A percentile compares a stretch with the other conserved stretches of the same genome.
phyloP scores from a whole-genome alignment of 1,140 invertebrate genomes.

The Babylonia areolata region DNA sequence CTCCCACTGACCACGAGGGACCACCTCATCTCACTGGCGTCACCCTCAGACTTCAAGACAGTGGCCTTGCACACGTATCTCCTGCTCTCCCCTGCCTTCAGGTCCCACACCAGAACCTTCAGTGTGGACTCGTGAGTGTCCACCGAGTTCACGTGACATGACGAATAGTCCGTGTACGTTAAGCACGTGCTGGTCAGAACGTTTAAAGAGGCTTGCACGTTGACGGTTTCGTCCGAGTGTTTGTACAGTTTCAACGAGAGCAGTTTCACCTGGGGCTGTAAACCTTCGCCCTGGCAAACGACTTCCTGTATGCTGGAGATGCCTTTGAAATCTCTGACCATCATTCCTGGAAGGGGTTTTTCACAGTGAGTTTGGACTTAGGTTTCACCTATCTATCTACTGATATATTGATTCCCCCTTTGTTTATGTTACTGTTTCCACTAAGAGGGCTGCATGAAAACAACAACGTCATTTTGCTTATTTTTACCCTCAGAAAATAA shows the following conservation, averaged over 20 bases:
- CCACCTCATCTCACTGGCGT: background rate
- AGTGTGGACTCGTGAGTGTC: background rate
- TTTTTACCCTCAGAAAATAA: too few relatives aligned
- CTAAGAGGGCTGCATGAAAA: too few relatives aligned
- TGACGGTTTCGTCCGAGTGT: background rate
- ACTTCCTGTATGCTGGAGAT: conserved; percentile 35
- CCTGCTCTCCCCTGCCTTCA: background rate
- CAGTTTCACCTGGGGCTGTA: conserved; percentile 23
- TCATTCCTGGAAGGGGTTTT: conserved; percentile 15
- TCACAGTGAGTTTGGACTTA: too few relatives aligned
- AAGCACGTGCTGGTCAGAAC: background rate
- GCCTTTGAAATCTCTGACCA: background rate
- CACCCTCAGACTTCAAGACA: background rate
- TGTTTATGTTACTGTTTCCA: too few relatives aligned
- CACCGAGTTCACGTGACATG: background rate
- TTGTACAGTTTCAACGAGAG: conserved; percentile 12
- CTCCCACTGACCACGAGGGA: background rate
- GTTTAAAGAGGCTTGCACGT: conserved; percentile 15
- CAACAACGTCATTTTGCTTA: too few relatives aligned
- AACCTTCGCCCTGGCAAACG: background rate
- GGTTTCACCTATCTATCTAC: too few relatives aligned
- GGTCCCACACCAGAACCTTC: background rate
- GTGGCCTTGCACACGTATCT: background rate
- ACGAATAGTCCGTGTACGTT: conserved; percentile 24
- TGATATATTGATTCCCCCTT: too few relatives aligned